These are phyloP conservation scores for Heliconius charithonia DNA, from an alignment of 2,888 invertebrate species.

Conservation along the genomic window DNA sequence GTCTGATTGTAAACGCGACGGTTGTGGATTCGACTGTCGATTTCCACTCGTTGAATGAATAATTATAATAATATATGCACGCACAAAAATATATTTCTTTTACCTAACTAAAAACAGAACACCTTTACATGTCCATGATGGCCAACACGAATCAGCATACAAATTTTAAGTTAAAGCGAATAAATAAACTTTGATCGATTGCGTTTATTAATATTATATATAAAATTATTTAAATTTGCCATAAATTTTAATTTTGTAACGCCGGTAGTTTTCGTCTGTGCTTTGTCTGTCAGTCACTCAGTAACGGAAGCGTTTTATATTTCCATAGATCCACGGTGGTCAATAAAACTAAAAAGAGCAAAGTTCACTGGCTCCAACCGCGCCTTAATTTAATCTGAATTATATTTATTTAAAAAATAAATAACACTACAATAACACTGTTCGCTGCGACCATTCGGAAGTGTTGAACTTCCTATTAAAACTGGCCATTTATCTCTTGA, in stretches of 20 bases:
- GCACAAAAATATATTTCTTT: no score
- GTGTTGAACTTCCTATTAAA: constrained; percentile 42
- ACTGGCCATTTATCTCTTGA: constrained; percentile 34
- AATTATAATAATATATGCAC: no score
- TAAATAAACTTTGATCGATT: background rate
- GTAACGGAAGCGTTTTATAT: no score
- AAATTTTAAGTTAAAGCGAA: background rate
- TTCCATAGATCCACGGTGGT: no score
- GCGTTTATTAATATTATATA: constrained; percentile 6
- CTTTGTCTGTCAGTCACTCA: no score
- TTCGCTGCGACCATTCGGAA: constrained; percentile 36
- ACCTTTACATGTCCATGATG: background rate
- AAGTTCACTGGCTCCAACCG: constrained; percentile 17
- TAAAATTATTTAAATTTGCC: no score
- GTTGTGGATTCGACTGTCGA: no score
- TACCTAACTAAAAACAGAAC: background rate
- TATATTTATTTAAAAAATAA: constrained; percentile 6
- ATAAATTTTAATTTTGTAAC: no score
- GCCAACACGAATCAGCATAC: background rate
- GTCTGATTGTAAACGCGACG: no score
- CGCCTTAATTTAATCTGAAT: constrained; percentile 4
- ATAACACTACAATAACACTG: constrained; percentile 27
- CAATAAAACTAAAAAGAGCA: constrained; percentile 10
- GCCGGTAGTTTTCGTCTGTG: no score
- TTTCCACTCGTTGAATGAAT: no score